These are phyloP conservation scores for Myopa tessellatipennis DNA, from an alignment of 2,888 invertebrate species.

Conservation along the genomic window DNA sequence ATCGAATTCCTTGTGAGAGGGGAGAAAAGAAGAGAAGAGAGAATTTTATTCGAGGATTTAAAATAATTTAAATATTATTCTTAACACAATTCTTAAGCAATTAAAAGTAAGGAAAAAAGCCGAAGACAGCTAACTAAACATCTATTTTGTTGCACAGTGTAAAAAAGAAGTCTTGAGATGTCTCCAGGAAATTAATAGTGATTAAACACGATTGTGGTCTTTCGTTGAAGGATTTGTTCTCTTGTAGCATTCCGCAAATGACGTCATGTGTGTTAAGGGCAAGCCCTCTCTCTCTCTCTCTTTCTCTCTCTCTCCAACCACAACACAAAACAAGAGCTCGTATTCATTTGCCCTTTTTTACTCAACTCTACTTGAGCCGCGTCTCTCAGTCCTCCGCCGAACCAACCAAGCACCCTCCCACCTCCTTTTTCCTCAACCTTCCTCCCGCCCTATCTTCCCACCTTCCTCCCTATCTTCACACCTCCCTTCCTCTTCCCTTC, in stretches of 20 bases:
- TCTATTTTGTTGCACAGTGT: background rate
- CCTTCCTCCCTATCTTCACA: background rate
- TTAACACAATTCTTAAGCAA: too few relatives aligned
- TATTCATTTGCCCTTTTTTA: too few relatives aligned
- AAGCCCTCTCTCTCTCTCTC: too few relatives aligned
- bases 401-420: too few relatives aligned
- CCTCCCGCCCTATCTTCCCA: background rate
- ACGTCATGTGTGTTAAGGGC: background rate
- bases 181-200: background rate
- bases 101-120: too few relatives aligned
- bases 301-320: too few relatives aligned
- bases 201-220: too few relatives aligned
- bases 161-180: background rate
- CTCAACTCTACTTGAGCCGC: background rate
- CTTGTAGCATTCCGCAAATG: background rate
- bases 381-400: too few relatives aligned
- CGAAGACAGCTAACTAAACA: background rate
- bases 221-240: background rate
- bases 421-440: background rate
- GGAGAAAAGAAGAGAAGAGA: background rate
- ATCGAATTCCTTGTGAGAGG: background rate
- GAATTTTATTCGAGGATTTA: too few relatives aligned
- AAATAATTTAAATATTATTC: too few relatives aligned
- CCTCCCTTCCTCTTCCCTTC: background rate
- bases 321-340: too few relatives aligned